A percentile compares a stretch with the other conserved stretches of the same genome.
Evolutionary conservation across 2,797 vertebrate genomes (phyloP).

Genomic region (Acanthopagrus latus): DNA sequence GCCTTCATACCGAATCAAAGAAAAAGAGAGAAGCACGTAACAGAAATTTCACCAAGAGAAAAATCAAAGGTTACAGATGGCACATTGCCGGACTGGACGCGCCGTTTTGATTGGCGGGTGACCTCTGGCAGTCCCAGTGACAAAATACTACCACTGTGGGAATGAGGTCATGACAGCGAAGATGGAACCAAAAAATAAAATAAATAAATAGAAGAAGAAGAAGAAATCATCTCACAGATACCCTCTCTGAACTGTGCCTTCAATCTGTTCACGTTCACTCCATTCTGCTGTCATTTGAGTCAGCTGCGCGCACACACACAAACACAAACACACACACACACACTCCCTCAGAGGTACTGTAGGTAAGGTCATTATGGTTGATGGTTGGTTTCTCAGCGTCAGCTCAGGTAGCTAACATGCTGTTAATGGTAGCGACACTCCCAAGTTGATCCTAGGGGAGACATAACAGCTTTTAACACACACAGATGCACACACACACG

Average conservation of each 20-base stretch:
- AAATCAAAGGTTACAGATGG: conserved; percentile 32
- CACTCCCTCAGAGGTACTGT: conserved; percentile 8
- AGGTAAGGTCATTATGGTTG: conserved; percentile 23
- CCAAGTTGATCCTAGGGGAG: conserved; percentile 36
- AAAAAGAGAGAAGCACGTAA: not conserved
- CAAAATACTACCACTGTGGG: not conserved
- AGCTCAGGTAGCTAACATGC: conserved; percentile 59
- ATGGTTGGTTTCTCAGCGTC: conserved; percentile 29
- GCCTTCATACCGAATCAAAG: not conserved
- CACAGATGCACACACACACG: not conserved
- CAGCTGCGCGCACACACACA: not conserved
- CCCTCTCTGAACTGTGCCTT: conserved; percentile 1
- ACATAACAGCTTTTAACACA: conserved; percentile 56
- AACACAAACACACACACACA: not conserved
- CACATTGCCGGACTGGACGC: not conserved
- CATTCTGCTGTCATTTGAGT: conserved; percentile 7
- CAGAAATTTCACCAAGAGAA: conserved; percentile 5
- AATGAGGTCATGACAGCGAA: conserved; percentile 21
- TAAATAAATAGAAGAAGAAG: not conserved
- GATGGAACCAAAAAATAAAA: not conserved
- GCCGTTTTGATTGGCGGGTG: conserved; percentile 27
- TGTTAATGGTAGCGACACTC: conserved; percentile 45
- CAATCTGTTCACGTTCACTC: not conserved
- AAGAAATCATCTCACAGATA: conserved; percentile 1
- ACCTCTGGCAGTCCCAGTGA: conserved; percentile 13